These are phyloP conservation scores for Oceanites oceanicus DNA, from an alignment of 2,113 vertebrate species.

Conservation along the genomic window DNA sequence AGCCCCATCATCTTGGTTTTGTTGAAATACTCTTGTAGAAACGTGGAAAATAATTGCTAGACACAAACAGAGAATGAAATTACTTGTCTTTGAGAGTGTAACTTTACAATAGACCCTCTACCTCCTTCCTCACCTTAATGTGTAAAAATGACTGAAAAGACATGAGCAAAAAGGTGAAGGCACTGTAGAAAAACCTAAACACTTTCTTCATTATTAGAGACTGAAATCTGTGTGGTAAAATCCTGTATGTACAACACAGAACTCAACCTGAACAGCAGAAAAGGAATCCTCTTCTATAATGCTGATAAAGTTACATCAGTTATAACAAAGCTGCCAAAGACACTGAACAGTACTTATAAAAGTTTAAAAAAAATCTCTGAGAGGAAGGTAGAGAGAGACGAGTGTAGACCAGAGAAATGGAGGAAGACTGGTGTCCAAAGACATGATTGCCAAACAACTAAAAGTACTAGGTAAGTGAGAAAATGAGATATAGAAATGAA, in stretches of 20 bases:
- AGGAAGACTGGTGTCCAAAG: neutral
- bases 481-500: neutral
- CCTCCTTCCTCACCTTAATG: neutral
- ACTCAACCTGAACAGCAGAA: neutral
- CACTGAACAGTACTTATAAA: neutral
- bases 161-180: neutral
- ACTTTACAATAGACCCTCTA: neutral
- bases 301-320: neutral
- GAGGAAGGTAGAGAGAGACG: neutral
- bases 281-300: neutral
- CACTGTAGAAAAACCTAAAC: neutral
- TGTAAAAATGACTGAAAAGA: neutral
- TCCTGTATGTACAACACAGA: neutral
- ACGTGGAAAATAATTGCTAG: neutral
- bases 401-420: neutral
- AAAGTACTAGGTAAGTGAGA: neutral
- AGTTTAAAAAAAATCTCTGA: neutral
- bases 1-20: neutral
- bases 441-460: neutral
- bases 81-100: neutral
- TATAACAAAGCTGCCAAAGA: neutral
- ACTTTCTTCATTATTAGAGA: neutral
- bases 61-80: neutral
- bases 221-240: neutral
- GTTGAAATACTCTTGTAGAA: neutral